Evolutionary conservation across 2,797 vertebrate genomes (phyloP).

Genomic region (Enteromius mattozi): DNA sequence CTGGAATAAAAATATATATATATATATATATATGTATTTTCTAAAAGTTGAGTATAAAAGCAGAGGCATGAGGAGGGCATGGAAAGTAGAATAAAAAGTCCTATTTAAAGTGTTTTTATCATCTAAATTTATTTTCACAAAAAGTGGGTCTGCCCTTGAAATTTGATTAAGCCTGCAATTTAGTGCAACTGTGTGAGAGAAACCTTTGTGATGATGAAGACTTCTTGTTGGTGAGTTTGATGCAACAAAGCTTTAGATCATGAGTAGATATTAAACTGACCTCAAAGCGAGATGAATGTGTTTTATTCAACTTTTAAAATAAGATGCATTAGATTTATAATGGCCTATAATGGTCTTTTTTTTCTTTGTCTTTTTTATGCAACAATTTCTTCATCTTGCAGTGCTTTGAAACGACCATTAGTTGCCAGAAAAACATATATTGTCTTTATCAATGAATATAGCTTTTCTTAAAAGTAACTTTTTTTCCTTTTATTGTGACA

Average conservation of each 20-base stretch:
- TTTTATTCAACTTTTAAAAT: background rate
- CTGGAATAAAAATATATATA: background rate
- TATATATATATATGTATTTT: background rate
- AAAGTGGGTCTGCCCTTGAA: background rate
- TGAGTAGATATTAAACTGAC: background rate
- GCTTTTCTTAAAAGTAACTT: background rate
- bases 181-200: background rate
- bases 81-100: background rate
- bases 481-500: background rate
- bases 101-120: background rate
- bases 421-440: background rate
- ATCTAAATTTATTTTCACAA: background rate
- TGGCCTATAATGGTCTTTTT: too few relatives aligned
- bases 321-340: background rate
- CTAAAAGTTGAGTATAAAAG: background rate
- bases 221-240: background rate
- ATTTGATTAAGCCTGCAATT: background rate
- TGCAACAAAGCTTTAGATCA: background rate
- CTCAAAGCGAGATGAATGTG: background rate
- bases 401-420: background rate
- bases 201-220: too few relatives aligned
- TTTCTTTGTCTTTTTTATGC: background rate
- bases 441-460: background rate
- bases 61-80: background rate
- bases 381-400: background rate